phyloP scores from a whole-genome alignment of 2,113 vertebrate genomes.

The Tragelaphus strepsiceros region DNA sequence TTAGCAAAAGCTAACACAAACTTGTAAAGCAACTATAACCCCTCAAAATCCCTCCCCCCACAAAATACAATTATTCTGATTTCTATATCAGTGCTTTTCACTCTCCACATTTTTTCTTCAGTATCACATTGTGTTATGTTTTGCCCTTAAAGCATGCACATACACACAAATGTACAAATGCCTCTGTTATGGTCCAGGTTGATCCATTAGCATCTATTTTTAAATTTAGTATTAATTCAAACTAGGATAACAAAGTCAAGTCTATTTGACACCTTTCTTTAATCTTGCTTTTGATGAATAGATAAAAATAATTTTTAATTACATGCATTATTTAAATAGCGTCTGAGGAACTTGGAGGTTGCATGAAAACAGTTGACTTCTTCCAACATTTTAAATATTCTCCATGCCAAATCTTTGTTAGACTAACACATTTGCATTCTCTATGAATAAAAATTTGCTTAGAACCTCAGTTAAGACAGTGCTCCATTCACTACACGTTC shows the following conservation, averaged over 20 bases:
- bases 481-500: neutral
- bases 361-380: slow-evolving; percentile 32
- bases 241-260: slow-evolving; percentile 12
- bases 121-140: neutral
- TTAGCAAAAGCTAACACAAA: neutral
- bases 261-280: neutral
- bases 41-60: neutral
- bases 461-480: neutral
- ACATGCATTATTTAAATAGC: slow-evolving; percentile 50
- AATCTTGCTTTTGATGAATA: slow-evolving; percentile 48
- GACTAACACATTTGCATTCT: neutral
- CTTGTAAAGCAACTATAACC: neutral
- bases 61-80: neutral
- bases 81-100: neutral
- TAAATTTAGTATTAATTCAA: slow-evolving; percentile 24
- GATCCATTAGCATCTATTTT: neutral
- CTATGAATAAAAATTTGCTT: slow-evolving; percentile 28
- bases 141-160: neutral
- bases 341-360: neutral
- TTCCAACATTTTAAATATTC: slow-evolving; percentile 9
- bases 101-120: neutral
- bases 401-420: neutral
- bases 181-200: neutral
- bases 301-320: slow-evolving; percentile 59
- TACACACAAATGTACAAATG: neutral